Conservation (phyloP, 2,113 vertebrate species). For the Tringa solitaria region DNA sequence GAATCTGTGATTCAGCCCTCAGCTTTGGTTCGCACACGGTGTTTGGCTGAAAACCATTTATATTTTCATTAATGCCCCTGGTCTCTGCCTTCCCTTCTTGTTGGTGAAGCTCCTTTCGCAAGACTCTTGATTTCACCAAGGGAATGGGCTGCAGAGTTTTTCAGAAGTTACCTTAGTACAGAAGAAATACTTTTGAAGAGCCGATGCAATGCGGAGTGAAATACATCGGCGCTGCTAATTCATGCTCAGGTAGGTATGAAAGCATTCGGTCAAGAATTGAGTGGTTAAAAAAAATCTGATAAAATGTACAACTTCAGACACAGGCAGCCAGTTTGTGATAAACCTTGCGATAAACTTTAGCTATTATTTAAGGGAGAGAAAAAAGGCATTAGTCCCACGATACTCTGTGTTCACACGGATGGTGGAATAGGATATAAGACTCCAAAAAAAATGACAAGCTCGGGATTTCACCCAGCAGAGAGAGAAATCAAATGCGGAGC, state of each 20-base stretch:
- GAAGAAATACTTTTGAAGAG: background rate
- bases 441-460: background rate
- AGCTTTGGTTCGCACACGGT: background rate
- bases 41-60: background rate
- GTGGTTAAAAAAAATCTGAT: background rate
- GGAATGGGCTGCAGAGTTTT: background rate
- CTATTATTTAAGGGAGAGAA: background rate
- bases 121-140: background rate
- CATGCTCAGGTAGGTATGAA: background rate
- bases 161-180: background rate
- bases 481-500: background rate
- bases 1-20: slow-evolving; percentile 18
- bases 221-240: background rate
- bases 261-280: background rate
- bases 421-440: background rate
- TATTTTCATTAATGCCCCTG: background rate
- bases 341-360: background rate
- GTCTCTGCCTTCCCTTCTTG: background rate
- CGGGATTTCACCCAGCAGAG: background rate
- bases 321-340: background rate
- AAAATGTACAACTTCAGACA: background rate
- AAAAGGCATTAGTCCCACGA: background rate
- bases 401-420: background rate
- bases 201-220: background rate
- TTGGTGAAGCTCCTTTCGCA: background rate